Base-by-base conservation (phyloP, 2,888 invertebrate genomes). In the Calliscelio sp. region DNA sequence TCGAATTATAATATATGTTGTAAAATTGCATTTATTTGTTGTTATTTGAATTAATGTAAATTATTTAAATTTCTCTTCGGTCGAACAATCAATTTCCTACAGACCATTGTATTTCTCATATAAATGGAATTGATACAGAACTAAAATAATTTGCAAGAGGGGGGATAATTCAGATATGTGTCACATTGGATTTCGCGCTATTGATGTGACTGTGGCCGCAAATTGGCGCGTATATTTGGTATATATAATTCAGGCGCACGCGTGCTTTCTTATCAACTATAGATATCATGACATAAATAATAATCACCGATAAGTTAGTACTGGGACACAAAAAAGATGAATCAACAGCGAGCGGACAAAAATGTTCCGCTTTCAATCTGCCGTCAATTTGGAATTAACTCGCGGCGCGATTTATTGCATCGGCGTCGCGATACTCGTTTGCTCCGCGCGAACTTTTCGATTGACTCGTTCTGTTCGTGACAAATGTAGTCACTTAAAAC, bases 101-200 rank as follows among this genome's bases (percentile, higher is more conserved):
- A 25, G 44, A 63, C 41, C 44, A 63, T 44, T 63, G 63, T 14
- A 68, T 53, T 16, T 38, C 22, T 16, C 53, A 38, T 32, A 51
- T 35, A 32, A 35, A 63, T 38, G 38, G 35, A 75, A 70, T 57
- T 74, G n/a, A 35, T 28, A 35, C 74, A 46, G 18, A 18, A 28
- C 14, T 16, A 46, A 32, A 49, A 53, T 80, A 83, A 79, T 78
- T 70, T 32, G 70, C 68, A 32, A 16, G 55, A 28, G 25, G 68
- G 35, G 51, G 63, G 61, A 25, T 44, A 46, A 66, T 65, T 59
- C 28, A 25, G 25, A 81, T 75, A 25, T 82, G 77, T 82, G 71
- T 75, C 70, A 32, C 24, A 61, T 61, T 59, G 59, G 59, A 59
- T 70, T 68, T 22, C 46, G 53, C 25, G 49, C 65, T 78, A 74